Evolutionary conservation across 2,113 vertebrate genomes (phyloP).

Genomic region (Bettongia penicillata): DNA sequence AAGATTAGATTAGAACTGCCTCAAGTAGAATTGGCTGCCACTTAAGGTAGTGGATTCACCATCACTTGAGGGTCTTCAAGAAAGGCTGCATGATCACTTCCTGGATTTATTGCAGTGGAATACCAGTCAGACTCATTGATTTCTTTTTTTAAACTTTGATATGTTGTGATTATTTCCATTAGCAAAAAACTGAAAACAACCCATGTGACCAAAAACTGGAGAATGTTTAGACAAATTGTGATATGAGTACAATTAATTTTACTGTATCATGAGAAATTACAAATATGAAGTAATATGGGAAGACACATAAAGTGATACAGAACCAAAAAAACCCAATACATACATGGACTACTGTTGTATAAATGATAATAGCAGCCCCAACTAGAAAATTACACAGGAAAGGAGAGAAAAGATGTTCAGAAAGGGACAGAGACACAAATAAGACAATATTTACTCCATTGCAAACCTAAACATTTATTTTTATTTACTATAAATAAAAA

Average conservation of each 20-base stretch:
- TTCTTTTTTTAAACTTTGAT: background rate
- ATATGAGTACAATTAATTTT: background rate
- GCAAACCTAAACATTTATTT: background rate
- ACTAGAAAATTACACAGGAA: background rate
- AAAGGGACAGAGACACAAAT: background rate
- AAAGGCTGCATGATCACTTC: background rate
- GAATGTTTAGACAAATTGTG: background rate
- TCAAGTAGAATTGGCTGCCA: background rate
- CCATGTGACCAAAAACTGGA: background rate
- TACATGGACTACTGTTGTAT: background rate
- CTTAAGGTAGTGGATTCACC: background rate
- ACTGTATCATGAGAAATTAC: background rate
- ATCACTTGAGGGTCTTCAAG: background rate
- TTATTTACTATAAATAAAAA: background rate
- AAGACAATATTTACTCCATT: background rate
- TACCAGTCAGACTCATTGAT: background rate
- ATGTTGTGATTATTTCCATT: background rate
- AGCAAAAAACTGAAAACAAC: background rate
- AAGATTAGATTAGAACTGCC: background rate
- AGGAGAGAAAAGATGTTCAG: background rate
- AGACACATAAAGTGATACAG: background rate
- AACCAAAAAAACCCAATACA: background rate
- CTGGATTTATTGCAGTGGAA: background rate
- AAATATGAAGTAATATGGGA: background rate
- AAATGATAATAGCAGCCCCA: background rate